These are phyloP conservation scores for Xestia xanthographa DNA, from an alignment of 2,888 invertebrate genomes.

Conservation along the genomic window DNA sequence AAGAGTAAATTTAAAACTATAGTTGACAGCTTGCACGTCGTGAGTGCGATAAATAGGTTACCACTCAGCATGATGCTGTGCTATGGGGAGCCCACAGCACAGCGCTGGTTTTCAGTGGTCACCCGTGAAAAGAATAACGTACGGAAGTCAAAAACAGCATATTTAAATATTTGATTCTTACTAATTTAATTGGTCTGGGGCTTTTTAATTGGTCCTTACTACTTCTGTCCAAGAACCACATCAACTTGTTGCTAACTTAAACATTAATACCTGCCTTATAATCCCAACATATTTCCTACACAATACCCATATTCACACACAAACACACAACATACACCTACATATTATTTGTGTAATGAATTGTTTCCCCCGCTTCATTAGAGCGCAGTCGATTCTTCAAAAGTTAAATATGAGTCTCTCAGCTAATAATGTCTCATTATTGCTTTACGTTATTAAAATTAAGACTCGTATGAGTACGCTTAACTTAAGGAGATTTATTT, in stretches of 20 bases:
- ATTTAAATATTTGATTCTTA: too few species aligned
- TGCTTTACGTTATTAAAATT: conserved; percentile 83
- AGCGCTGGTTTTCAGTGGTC: too few species aligned
- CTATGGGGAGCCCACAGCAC: too few species aligned
- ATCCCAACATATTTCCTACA: conserved; percentile 1
- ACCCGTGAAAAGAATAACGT: too few species aligned
- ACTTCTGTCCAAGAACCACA: neutral
- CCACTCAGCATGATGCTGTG: too few species aligned
- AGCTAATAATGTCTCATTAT: conserved; percentile 88
- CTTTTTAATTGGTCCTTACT: neutral
- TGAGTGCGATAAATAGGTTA: too few species aligned
- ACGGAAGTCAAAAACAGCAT: too few species aligned
- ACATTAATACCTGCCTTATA: neutral
- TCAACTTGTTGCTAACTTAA: neutral
- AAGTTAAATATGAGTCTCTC: conserved; percentile 84
- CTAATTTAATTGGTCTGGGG: too few species aligned
- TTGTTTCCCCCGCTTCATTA: conserved; percentile 81
- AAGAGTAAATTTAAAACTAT: too few species aligned
- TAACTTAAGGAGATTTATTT: conserved; percentile 64
- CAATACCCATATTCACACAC: conserved; percentile 54
- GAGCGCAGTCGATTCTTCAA: conserved; percentile 83
- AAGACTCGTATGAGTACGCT: conserved; percentile 64
- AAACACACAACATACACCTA: conserved; percentile 43
- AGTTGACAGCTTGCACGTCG: too few species aligned
- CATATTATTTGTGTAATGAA: conserved; percentile 78